A percentile compares a stretch with the other conserved stretches of the same genome.
These are phyloP conservation scores for Aldrovandia affinis DNA, from an alignment of 2,797 vertebrate species.

Conservation along the genomic window DNA sequence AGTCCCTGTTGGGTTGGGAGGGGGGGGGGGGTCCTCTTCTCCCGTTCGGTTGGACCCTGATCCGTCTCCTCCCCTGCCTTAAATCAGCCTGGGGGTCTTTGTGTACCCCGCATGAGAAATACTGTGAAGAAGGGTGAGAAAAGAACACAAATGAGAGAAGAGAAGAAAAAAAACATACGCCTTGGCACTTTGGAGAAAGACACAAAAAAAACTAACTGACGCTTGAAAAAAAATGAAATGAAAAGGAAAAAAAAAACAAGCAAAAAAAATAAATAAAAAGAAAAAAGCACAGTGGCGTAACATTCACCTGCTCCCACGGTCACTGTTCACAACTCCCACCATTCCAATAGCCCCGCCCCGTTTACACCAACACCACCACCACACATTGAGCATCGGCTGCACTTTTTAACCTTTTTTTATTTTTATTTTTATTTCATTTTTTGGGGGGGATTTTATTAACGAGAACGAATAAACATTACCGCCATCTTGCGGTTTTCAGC, in stretches of 20 bases:
- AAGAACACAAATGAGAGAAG: not conserved
- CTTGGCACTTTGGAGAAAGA: slow-evolving; percentile 82
- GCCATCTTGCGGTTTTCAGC: slow-evolving; percentile 26
- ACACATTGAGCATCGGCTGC: slow-evolving; percentile 66
- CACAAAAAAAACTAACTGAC: slow-evolving; percentile 61
- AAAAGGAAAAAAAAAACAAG: slow-evolving; percentile 12
- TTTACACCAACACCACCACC: not conserved
- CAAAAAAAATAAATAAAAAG: slow-evolving; percentile 24
- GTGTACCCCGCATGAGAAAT: slow-evolving; percentile 79
- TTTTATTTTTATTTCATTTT: slow-evolving; percentile 7
- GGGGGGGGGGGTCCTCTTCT: not conserved
- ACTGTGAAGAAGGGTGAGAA: slow-evolving; percentile 76
- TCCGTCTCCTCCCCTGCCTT: slow-evolving; percentile 83
- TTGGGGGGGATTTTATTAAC: not conserved
- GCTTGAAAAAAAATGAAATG: slow-evolving; percentile 71
- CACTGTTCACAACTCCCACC: slow-evolving; percentile 71
- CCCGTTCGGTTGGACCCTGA: slow-evolving; percentile 71
- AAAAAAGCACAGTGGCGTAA: slow-evolving; percentile 53
- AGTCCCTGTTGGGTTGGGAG: not conserved
- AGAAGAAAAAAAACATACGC: slow-evolving; percentile 54
- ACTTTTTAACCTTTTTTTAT: slow-evolving; percentile 52
- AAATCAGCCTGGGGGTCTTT: slow-evolving; percentile 81
- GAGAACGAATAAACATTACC: slow-evolving; percentile 9
- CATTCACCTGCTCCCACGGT: slow-evolving; percentile 66
- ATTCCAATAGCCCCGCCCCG: slow-evolving; percentile 71